Evolutionary conservation across 2,888 invertebrate genomes (phyloP), one percentile per base, ranked within the genome.

Genomic region (Pristionchus exspectatus): DNA sequence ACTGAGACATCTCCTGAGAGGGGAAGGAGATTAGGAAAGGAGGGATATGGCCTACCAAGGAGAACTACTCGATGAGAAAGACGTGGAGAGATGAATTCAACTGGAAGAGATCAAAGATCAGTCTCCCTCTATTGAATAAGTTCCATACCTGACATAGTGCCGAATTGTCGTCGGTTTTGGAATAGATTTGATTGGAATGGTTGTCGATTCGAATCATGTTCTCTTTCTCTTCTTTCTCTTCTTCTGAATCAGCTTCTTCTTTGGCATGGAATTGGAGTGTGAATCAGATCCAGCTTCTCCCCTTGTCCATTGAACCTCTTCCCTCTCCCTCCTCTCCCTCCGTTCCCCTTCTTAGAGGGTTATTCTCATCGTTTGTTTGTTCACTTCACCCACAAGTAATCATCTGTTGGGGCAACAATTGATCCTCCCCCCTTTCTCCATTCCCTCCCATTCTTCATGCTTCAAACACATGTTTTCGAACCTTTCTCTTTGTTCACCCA

Each of bases 281-380:
- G 74, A 74, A 74, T 74, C 74, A 74, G 74, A 74, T 74, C 38
- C 24, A 21, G 50, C 50, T 81, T 81, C 74, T 63, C 69, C 50
- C n/a, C 81, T n/a, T 50, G 44, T 81, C 50, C 81, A 81, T 74
- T 81, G 81, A 81, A 81, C 81, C 50, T n/a, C 44, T 63, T 63
- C 63, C 63, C 21, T 18, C 24, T n/a, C n/a, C n/a, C 27, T 27
- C 54, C 33, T 24, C 50, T 50, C 77, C 44, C 81, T 54, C 30
- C 74, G 44, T 44, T 44, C 81, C 81, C 81, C 81, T 81, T 81
- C 81, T 81, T 81, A 81, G 81, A 81, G 81, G 81, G 81, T 81
- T 81, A 81, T 81, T 81, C 54, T 81, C 81, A 81, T 74, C 74
- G 81, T 81, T 54, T 81, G 81, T 81, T 81, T 81, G 81, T 81